Evolutionary conservation across 2,888 invertebrate genomes (phyloP).

Genomic region (Ferrisia virgata): DNA sequence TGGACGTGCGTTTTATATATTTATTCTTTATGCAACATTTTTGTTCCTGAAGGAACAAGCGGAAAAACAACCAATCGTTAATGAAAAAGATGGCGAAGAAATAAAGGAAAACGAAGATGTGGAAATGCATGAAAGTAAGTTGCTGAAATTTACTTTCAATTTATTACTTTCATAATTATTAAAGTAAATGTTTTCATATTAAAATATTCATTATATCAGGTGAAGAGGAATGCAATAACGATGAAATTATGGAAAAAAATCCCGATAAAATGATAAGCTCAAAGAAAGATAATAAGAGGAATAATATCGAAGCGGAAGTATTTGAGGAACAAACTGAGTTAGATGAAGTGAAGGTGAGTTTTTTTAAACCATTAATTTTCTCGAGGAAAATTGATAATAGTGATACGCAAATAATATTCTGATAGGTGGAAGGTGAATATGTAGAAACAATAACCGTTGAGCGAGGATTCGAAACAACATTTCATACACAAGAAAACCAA

Average conservation of each 20-base stretch:
- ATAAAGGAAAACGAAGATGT: slow-evolving; percentile 59
- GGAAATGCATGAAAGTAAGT: slow-evolving; percentile 53
- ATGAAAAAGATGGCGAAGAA: slow-evolving; percentile 61
- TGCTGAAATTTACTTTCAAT: not conserved
- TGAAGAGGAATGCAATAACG: slow-evolving; percentile 49
- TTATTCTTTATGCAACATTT: slow-evolving; percentile 32
- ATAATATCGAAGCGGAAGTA: slow-evolving; percentile 9
- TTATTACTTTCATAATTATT: not conserved
- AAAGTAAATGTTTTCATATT: not conserved
- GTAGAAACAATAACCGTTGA: slow-evolving; percentile 65
- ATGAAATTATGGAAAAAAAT: slow-evolving; percentile 49
- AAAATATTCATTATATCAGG: slow-evolving; percentile 33
- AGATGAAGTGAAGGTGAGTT: slow-evolving; percentile 21
- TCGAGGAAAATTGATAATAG: not conserved
- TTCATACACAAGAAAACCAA: slow-evolving; percentile 64
- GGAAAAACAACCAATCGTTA: slow-evolving; percentile 64
- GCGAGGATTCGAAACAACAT: slow-evolving; percentile 70
- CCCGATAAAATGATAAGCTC: slow-evolving; percentile 48
- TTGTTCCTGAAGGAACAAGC: slow-evolving; percentile 68
- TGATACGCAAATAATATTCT: not conserved
- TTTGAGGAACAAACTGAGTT: slow-evolving; percentile 16
- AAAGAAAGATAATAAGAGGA: slow-evolving; percentile 47
- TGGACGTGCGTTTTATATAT: too few species aligned
- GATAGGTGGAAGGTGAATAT: slow-evolving; percentile 67
- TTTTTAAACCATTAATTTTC: not conserved